Evolutionary conservation across 2,888 invertebrate species (phyloP), one percentile per base, ranked within the genome.

Genomic region (Ametastegia equiseti): DNA sequence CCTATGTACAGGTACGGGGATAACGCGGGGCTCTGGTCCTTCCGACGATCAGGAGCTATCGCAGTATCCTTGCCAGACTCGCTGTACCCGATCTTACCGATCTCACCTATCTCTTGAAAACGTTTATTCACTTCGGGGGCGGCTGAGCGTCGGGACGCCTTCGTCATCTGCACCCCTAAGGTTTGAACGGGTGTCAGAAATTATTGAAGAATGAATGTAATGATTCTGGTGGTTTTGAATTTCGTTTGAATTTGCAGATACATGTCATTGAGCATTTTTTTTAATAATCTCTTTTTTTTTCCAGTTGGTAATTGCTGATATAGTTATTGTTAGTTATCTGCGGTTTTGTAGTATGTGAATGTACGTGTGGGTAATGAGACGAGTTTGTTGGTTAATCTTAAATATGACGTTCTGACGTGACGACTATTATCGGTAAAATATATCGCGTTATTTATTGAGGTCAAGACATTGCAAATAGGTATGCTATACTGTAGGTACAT

Each of bases 401-500:
- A 23, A 30, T 27, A 54, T 33, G 42, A 42, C 42, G 15, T 23
- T 36, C 5, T 75, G 33, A 57, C 75, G 4, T 39, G 54, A 23
- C 36, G 36, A 57, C 54, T 19, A 36, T 75, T 54, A 57, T 75
- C 75, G 36, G 36, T n/a, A 36, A 75, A 33, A 75, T 7, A 11
- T 54, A 15, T n/a, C n/a, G n/a, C n/a, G 54, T 42, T 13, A 75
- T 75, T 50, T 50, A n/a, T 27, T 19, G 75, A 50, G 75, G 75
- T 75, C 23, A 42, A 23, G 4, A 50, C 9, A 33, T 27, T n/a
- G 30, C 39, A 13, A 39, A 71, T 19, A n/a, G n/a, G n/a, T n/a
- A n/a, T n/a, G n/a, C n/a, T n/a, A n/a, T n/a, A n/a, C n/a, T n/a
- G n/a, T n/a, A n/a, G n/a, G n/a, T n/a, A n/a, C n/a, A n/a, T n/a